phyloP scores from a whole-genome alignment of 2,888 invertebrate species.

The Latrodectus elegans region DNA sequence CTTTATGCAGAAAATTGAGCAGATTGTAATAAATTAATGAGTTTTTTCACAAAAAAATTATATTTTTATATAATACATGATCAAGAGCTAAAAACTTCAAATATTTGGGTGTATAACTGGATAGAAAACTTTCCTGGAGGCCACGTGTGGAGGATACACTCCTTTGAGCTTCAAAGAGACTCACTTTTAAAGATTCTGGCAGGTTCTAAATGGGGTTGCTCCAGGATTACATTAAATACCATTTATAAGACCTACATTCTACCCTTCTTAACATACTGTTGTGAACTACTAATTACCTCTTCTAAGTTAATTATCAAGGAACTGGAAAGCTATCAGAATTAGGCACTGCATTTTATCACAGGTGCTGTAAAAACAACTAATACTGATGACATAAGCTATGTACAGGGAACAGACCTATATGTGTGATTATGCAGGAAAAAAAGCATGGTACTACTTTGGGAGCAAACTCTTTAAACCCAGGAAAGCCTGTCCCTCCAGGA shows the following conservation, averaged over 20 bases:
- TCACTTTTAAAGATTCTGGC: slow-evolving; percentile 12
- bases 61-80: too few species aligned
- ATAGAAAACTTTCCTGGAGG: slow-evolving; percentile 14
- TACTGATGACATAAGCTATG: slow-evolving; percentile 4
- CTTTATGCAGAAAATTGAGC: too few species aligned
- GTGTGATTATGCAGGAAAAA: slow-evolving; percentile 8
- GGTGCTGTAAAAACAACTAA: neutral
- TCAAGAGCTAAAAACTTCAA: neutral
- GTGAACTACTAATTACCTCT: neutral
- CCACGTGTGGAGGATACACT: slow-evolving; percentile 10
- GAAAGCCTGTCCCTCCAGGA: slow-evolving; percentile 10
- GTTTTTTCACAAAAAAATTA: too few species aligned
- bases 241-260: neutral
- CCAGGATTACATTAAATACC: neutral
- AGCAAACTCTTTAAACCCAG: neutral
- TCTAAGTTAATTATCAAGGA: neutral
- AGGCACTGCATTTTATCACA: neutral
- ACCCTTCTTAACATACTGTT: neutral
- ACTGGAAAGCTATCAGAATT: neutral
- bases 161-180: neutral
- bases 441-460: slow-evolving; percentile 2
- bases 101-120: neutral
- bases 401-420: neutral
- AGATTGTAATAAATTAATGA: too few species aligned
- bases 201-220: slow-evolving; percentile 8